Conservation (phyloP, 2,797 vertebrate species). For the Hapalemur alaotrensis region DNA sequence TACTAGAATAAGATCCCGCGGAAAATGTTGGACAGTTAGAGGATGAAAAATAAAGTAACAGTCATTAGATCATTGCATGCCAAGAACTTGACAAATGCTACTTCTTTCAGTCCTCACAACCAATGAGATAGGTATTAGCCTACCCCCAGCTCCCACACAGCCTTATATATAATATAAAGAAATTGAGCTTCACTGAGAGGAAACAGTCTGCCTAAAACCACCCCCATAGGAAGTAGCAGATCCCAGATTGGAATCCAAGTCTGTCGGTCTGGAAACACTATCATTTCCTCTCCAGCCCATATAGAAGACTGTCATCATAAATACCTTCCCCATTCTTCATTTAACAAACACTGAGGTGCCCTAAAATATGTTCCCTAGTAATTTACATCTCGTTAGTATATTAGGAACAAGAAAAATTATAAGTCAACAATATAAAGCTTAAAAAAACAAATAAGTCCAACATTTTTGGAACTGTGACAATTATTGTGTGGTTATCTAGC, state of each 20-base stretch:
- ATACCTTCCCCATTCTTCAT: background rate
- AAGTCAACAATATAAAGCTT: background rate
- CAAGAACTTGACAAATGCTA: background rate
- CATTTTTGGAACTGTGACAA: background rate
- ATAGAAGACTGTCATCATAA: background rate
- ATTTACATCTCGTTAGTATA: background rate
- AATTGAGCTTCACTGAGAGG: background rate
- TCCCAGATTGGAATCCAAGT: background rate
- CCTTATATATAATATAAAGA: background rate
- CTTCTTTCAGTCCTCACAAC: background rate
- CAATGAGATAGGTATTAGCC: background rate
- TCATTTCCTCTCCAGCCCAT: background rate
- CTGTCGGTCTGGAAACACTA: background rate
- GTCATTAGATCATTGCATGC: background rate
- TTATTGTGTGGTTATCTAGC: background rate
- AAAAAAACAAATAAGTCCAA: background rate
- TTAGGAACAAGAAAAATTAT: background rate
- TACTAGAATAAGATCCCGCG: background rate
- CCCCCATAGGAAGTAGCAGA: background rate
- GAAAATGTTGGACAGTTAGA: background rate
- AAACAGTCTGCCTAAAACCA: background rate
- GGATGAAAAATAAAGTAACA: conserved; percentile 2
- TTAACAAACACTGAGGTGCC: background rate
- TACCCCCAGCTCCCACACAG: background rate
- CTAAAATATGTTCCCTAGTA: background rate